These are phyloP conservation scores for Gisinianus flammeolus DNA, from an alignment of 2,888 invertebrate species.

Conservation along the genomic window DNA sequence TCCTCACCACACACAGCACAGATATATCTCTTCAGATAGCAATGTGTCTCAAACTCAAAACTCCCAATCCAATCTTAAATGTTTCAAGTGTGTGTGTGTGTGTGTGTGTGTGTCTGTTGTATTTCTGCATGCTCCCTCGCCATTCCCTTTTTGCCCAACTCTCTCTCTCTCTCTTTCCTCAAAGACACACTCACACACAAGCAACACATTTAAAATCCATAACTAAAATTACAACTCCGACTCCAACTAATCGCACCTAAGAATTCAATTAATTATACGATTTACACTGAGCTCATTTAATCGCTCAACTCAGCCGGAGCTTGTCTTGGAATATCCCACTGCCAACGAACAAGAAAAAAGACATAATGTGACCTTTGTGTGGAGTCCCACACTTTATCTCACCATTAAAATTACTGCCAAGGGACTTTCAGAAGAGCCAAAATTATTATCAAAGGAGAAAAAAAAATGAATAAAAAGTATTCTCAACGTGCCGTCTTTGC, in stretches of 20 bases:
- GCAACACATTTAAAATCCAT: constrained; percentile 37
- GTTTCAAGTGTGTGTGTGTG: neutral
- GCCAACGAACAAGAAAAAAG: neutral
- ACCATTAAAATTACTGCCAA: too few species aligned
- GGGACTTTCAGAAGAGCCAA: too few species aligned
- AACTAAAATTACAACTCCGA: constrained; percentile 32
- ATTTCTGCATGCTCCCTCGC: neutral
- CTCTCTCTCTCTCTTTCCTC: too few species aligned
- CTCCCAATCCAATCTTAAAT: neutral
- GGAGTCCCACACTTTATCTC: neutral
- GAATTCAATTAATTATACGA: too few species aligned
- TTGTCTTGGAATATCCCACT: too few species aligned
- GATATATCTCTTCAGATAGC: neutral
- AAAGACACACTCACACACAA: constrained; percentile 2
- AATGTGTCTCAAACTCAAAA: neutral
- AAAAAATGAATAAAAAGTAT: too few species aligned
- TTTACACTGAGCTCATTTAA: neutral
- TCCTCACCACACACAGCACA: neutral
- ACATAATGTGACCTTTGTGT: neutral
- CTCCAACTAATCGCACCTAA: too few species aligned
- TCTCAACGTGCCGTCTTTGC: too few species aligned
- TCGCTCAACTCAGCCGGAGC: neutral
- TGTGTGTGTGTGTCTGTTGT: too few species aligned
- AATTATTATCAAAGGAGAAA: too few species aligned
- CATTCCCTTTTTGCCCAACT: neutral